Evolutionary conservation across 2,888 invertebrate genomes (phyloP), one percentile per base, ranked within the genome.

Genomic region (Acleris laterana): DNA sequence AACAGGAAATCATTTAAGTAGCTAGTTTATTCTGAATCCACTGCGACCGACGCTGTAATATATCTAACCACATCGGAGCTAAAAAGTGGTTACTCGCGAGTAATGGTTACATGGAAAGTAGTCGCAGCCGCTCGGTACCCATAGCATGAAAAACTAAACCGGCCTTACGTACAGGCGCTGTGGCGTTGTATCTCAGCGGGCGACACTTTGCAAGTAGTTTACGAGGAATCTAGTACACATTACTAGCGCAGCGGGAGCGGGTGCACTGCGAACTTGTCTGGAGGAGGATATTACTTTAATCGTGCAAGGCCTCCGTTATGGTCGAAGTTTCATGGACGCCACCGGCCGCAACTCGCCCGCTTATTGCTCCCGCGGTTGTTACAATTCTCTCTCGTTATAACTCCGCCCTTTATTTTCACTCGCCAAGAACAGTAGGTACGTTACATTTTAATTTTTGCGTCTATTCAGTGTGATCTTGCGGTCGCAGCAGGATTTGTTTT

Each of bases 271-370:
- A 85, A 81, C 79, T 84, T 78, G 78, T 77, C 79, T 74, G 72
- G 74, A 63, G 74, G 72, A 74, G 77, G 82, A 80, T 84, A 87
- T 87, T 85, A 87, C 85, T 87, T 85, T 87, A 88, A 86, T 85
- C 85, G 85, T 74, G 69, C 74, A 80, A 84, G 81, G 83, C 83
- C 83, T 77, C 77, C 76, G 83, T 86, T 84, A 88, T 83, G 81
- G 84, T 74, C 81, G 73, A 87, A 87, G 82, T 88, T 88, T 80
- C 70, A 65, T 69, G 71, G 64, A 69, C 69, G 70, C 62, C 68
- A 69, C 68, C 64, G 62, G 71, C 76, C 74, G 71, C 77, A 76
- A 78, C 74, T 77, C 75, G 73, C 70, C 77, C 79, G 79, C 77
- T 83, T 85, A 86, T 83, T 84, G 86, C 82, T 77, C 60, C 71